phyloP scores from a whole-genome alignment of 2,113 vertebrate genomes.

The Passer montanus region DNA sequence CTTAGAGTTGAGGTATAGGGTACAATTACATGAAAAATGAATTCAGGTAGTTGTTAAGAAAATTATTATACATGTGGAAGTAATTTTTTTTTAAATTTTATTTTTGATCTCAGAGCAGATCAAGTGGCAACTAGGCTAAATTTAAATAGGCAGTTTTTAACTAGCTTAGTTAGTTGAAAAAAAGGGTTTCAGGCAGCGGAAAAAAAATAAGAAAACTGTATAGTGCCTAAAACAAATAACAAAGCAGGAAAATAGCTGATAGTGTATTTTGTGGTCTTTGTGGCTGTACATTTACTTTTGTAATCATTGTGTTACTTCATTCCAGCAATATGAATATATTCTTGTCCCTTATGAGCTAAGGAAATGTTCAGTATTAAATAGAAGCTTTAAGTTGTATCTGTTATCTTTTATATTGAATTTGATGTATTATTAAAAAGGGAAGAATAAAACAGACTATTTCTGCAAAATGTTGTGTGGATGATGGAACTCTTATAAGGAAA shows the following conservation, averaged over 20 bases:
- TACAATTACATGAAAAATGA: background rate
- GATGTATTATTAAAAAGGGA: background rate
- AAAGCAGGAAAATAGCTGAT: background rate
- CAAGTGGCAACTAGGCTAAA: background rate
- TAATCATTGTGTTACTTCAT: background rate
- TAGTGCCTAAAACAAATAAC: background rate
- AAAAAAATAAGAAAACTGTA: background rate
- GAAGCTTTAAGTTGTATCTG: background rate
- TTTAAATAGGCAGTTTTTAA: background rate
- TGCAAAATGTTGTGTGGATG: background rate
- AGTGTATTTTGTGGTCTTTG: background rate
- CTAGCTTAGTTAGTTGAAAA: background rate
- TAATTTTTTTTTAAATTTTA: background rate
- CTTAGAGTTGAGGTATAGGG: background rate
- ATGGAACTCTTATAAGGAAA: background rate
- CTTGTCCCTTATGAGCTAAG: background rate
- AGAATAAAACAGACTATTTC: background rate
- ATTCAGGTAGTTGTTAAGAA: background rate
- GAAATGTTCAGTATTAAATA: background rate
- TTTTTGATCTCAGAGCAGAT: background rate
- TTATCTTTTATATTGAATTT: background rate
- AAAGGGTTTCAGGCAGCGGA: fast-evolving
- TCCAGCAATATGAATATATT: background rate
- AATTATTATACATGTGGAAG: background rate
- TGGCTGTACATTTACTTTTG: background rate